Evolutionary conservation across 2,888 invertebrate genomes (phyloP).

Genomic region (Pandemis heparana): DNA sequence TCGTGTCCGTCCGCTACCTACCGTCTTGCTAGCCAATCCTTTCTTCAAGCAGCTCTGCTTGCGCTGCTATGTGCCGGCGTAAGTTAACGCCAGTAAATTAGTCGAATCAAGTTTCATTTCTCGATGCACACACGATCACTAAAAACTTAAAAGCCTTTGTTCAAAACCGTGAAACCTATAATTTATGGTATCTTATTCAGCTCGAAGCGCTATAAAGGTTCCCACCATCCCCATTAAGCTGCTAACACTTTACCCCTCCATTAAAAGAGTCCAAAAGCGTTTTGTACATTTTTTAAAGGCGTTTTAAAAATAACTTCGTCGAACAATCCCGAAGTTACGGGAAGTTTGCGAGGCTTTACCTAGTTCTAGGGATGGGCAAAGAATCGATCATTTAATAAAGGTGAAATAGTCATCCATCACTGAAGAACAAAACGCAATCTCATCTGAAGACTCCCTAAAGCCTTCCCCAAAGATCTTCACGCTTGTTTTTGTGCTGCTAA

Average conservation of each 20-base stretch:
- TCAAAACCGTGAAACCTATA: not conserved
- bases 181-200: not conserved
- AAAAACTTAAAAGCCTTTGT: not conserved
- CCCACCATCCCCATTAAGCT: conserved; percentile 13
- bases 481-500: too few relatives aligned
- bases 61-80: too few relatives aligned
- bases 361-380: conserved; percentile 18
- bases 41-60: too few relatives aligned
- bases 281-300: conserved; percentile 35
- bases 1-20: too few relatives aligned
- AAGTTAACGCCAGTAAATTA: too few relatives aligned
- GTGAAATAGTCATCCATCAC: not conserved
- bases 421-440: too few relatives aligned
- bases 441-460: too few relatives aligned
- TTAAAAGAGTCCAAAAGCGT: conserved; percentile 25
- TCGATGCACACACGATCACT: too few relatives aligned
- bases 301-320: conserved; percentile 33
- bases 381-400: not conserved
- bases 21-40: too few relatives aligned
- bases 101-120: too few relatives aligned
- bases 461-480: too few relatives aligned
- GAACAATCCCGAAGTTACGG: conserved; percentile 26
- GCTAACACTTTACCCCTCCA: conserved; percentile 5
- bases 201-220: not conserved
- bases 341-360: conserved; percentile 6